Evolutionary conservation across 2,888 invertebrate genomes (phyloP), one percentile per base, ranked within the genome.

Genomic region (Drosophila planitibia): DNA sequence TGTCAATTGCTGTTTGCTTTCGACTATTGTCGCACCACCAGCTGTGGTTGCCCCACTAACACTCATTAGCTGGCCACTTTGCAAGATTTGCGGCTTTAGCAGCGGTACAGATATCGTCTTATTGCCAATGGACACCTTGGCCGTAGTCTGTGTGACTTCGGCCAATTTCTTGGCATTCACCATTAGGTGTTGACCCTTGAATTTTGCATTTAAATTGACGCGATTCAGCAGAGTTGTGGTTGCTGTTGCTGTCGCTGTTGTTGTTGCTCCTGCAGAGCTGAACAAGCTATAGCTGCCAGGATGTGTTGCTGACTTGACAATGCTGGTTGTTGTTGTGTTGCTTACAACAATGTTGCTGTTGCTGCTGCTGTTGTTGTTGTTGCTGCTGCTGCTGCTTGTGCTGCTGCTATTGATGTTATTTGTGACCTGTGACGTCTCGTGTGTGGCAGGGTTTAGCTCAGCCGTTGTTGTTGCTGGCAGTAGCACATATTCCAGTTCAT

Each of bases 111-210:
- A 93, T 67, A 94, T 93, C n/a, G 92, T 93, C 61, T 93, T 93
- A 73, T 93, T 93, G 37, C 93, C 93, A 61, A 93, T 93, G 1
- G 93, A 93, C 4, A 93, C 93, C 81, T 93, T 94, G 53, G 93
- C 95, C 16, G 95, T 95, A 7, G 95, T 95, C 91, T 95, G 95
- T 3, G 95, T 94, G 2, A 95, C 95, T 82, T 95, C 95, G 63
- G 95, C 73, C 49, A 89, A 58, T 68, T 91, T 92, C 58, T 92
- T 92, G 37, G 90, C 79, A 30, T 89, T 90, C 14, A 91, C 83
- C 82, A 91, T 79, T 52, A 92, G 62, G 32, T 87, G 90, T 41
- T 91, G 88, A 30, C 84, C 91, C 66, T 91, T 92, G 44, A 91
- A 68, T 25, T 85, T 84, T 0, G 85, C 30, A 51, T 85, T 79